phyloP scores from a whole-genome alignment of 2,888 invertebrate genomes.

The Arrhopalites spinosus region DNA sequence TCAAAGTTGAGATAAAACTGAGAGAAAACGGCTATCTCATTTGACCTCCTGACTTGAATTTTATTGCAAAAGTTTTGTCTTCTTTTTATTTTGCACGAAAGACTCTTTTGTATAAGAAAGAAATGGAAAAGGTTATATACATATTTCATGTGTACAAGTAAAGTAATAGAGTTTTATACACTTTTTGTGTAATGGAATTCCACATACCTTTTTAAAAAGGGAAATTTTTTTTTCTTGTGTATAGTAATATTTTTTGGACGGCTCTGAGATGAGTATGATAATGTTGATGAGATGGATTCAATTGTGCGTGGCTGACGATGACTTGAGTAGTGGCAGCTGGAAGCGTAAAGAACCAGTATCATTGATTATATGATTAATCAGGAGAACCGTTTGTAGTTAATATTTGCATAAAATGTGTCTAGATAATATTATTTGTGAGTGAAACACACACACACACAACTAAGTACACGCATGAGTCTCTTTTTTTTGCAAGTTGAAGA shows the following conservation, averaged over 20 bases:
- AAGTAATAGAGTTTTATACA: too few relatives aligned
- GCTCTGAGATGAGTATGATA: slow-evolving; percentile 22
- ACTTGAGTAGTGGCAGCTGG: slow-evolving; percentile 27
- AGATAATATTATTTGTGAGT: background rate
- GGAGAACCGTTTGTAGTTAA: slow-evolving; percentile 21
- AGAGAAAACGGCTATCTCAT: slow-evolving; percentile 19
- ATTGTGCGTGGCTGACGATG: slow-evolving; percentile 24
- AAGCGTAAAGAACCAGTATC: slow-evolving; percentile 32
- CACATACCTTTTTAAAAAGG: slow-evolving; percentile 4
- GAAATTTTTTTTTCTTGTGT: slow-evolving; percentile 14
- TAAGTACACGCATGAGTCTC: too few relatives aligned
- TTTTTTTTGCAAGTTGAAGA: too few relatives aligned
- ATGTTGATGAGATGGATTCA: slow-evolving; percentile 34
- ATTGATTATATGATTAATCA: slow-evolving; percentile 36
- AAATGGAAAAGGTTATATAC: background rate
- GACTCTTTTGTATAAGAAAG: background rate
- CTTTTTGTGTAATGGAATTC: background rate
- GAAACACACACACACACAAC: background rate
- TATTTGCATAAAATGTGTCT: slow-evolving; percentile 26
- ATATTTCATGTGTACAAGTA: too few relatives aligned
- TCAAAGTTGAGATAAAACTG: slow-evolving; percentile 24
- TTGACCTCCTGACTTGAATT: slow-evolving; percentile 21
- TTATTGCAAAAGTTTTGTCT: background rate
- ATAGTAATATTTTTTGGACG: slow-evolving; percentile 10
- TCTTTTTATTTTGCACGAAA: too few relatives aligned